Percentiles rank a stretch among this genome's conserved stretches.
Evolutionary conservation across 1,140 invertebrate species (phyloP).

Genomic region (Aphidius ervi): DNA sequence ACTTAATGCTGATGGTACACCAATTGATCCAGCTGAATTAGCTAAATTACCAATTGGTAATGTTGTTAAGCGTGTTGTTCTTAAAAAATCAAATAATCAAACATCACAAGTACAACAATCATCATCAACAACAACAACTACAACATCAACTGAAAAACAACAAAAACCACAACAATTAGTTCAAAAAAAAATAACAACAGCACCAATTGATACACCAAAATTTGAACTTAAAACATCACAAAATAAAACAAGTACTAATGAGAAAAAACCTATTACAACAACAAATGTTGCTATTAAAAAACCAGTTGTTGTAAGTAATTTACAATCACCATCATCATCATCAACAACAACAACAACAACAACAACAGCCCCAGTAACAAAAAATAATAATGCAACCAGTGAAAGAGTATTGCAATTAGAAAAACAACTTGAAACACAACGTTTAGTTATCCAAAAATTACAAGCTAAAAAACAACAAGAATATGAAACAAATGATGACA

Average conservation of each 20-base stretch:
- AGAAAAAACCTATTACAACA: conserved; percentile 21
- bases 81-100: conserved; percentile 39
- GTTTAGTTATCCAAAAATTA: conserved; percentile 47
- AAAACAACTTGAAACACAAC: conserved; percentile 48
- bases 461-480: conserved; percentile 46
- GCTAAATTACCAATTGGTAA: conserved; percentile 49
- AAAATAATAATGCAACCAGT: conserved; percentile 43
- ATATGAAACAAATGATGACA: conserved; percentile 44
- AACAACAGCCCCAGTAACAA: conserved; percentile 16
- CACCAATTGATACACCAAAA: conserved; percentile 29
- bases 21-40: conserved; percentile 48
- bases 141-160: too few relatives aligned
- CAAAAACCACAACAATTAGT: too few relatives aligned
- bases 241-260: conserved; percentile 13
- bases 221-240: conserved; percentile 46
- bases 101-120: too few relatives aligned
- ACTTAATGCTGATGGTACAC: conserved; percentile 50
- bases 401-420: conserved; percentile 46
- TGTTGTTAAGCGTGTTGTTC: conserved; percentile 50
- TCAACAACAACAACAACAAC: neutral
- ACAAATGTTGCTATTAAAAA: conserved; percentile 22
- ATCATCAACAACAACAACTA: too few relatives aligned
- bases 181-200: neutral
- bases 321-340: conserved; percentile 1
- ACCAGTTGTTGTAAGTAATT: neutral